These are phyloP conservation scores for Esperia sulphurella DNA, from an alignment of 2,888 invertebrate species.

Conservation along the genomic window DNA sequence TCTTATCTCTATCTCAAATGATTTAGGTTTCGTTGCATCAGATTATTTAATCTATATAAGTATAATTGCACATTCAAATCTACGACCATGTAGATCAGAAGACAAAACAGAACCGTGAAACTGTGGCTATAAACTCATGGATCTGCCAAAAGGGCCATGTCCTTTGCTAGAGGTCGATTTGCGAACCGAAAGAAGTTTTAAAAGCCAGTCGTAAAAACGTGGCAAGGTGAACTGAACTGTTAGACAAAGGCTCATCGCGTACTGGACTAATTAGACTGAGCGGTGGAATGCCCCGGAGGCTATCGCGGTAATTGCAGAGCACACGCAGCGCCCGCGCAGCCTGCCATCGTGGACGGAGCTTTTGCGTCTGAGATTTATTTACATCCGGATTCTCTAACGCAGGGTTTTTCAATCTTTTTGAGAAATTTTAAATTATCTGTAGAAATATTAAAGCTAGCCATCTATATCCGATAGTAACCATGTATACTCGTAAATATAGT, in stretches of 20 bases:
- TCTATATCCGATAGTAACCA: too few relatives aligned
- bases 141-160: conserved; percentile 44
- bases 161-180: conserved; percentile 51
- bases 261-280: conserved; percentile 62
- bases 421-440: neutral
- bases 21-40: too few relatives aligned
- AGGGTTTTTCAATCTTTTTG: neutral
- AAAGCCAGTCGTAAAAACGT: conserved; percentile 41
- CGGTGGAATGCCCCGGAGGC: conserved; percentile 66
- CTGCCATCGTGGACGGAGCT: conserved; percentile 42
- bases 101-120: too few relatives aligned
- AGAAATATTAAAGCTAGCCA: too few relatives aligned
- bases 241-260: conserved; percentile 72
- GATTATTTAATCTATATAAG: too few relatives aligned
- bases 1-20: too few relatives aligned
- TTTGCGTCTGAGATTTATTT: conserved; percentile 58
- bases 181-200: neutral
- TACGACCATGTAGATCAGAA: too few relatives aligned
- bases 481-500: too few relatives aligned
- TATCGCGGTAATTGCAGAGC: conserved; percentile 55
- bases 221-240: conserved; percentile 62
- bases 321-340: conserved; percentile 37
- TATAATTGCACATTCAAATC: too few relatives aligned
- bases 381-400: conserved; percentile 65
- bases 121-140: too few relatives aligned